Base-by-base conservation (phyloP, 2,888 invertebrate genomes). In the Rotaria magnacalcarata region DNA sequence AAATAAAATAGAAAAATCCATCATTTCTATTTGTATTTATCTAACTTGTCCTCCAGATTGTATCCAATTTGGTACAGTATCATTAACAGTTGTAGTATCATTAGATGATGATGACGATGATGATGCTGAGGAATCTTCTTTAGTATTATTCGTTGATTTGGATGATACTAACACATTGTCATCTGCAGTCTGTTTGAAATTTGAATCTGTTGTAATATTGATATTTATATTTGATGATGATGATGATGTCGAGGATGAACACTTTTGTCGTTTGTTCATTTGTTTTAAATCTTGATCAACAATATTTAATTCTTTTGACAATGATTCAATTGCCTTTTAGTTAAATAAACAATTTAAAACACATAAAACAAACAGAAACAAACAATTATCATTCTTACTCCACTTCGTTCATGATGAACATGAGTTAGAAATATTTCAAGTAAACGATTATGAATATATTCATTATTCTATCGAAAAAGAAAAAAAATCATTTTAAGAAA, bases 341-440 rank as follows among this genome's bases (percentile, higher is more conserved):
- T 5, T 8, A 50, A 52, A 52, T 52, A 11, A 52, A 52, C 34
- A 34, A 34, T 34, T 34, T 34, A 34, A 34, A 34, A 34, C 34
- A 34, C 34, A 34, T 34, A 34, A 34, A 34, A 34, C 2, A 34
- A 34, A 2, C 34, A 34, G 2, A 34, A 34, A 34, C 34, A 34
- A 34, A 34, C 34, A 34, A 34, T 34, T 34, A 34, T 34, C 34
- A 34, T 34, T 50, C 50, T 21, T 58, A 84, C 84, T 92, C 88
- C 93, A 85, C 88, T 88, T 88, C 90, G 93, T 88, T 94, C 93
- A 85, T 93, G 93, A 85, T 94, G 91, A 88, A 96, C 92, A 89
- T 95, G 94, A 87, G 93, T 93, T 41, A 96, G 92, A 91, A 96
- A 96, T 90, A 96, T 95, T 90, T 94, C 93, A 74, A 96, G 91